phyloP scores from a whole-genome alignment of 2,113 vertebrate species.

The Bubo scandiacus region DNA sequence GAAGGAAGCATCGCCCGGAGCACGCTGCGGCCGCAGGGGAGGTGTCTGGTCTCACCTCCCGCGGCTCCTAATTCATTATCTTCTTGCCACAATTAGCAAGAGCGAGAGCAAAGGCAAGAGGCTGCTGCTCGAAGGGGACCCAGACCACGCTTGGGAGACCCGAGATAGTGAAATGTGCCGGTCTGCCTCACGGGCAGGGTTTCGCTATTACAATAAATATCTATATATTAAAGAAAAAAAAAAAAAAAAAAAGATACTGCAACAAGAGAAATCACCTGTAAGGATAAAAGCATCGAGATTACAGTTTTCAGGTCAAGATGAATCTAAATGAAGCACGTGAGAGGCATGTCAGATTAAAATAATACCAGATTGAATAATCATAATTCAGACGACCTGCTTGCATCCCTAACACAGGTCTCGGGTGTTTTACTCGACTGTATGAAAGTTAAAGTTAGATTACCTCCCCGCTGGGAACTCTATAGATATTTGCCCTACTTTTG shows the following conservation, averaged over 20 bases:
- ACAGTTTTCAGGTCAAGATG: conserved; percentile 73
- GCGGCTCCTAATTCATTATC: not conserved
- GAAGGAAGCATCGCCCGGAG: not conserved
- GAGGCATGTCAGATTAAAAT: conserved; percentile 72
- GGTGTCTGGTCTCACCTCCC: not conserved
- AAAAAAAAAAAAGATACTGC: not conserved
- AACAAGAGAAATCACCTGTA: conserved; percentile 20
- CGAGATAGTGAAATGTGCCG: not conserved
- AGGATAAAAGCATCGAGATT: conserved; percentile 9
- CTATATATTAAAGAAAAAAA: not conserved
- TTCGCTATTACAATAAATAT: not conserved
- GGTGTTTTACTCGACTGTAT: conserved; percentile 57
- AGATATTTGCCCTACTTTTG: conserved; percentile 56
- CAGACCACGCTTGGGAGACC: not conserved
- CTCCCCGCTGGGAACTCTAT: conserved; percentile 54
- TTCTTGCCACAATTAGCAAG: not conserved
- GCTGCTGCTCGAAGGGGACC: not conserved
- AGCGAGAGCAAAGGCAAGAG: not conserved
- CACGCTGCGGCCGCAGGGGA: not conserved
- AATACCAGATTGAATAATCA: conserved; percentile 65
- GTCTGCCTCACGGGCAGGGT: not conserved
- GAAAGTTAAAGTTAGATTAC: conserved; percentile 72
- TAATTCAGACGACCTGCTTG: conserved; percentile 66
- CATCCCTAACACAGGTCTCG: conserved; percentile 54
- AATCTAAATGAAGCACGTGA: conserved; percentile 64